phyloP scores from a whole-genome alignment of 2,797 vertebrate species.

The Sebastes cheni region DNA sequence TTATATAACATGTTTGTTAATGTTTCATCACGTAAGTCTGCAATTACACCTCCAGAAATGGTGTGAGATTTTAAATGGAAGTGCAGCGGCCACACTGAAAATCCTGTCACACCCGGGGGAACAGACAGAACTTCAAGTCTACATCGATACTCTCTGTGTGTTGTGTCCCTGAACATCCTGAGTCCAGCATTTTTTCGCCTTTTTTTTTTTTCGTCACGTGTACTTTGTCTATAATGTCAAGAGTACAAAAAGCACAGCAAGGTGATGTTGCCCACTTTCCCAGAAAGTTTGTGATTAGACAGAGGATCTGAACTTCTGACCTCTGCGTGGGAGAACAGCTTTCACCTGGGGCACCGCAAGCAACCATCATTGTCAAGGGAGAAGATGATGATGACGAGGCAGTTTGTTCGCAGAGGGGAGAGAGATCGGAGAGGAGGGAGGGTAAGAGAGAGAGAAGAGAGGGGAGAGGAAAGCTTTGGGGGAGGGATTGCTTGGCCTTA shows the following conservation, averaged over 20 bases:
- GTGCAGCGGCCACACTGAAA: constrained; percentile 23
- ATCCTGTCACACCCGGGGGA: constrained; percentile 14
- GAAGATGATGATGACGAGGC: constrained; percentile 58
- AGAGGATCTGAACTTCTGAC: constrained; percentile 51
- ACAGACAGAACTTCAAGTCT: constrained; percentile 39
- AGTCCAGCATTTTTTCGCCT: constrained; percentile 1
- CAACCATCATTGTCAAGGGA: constrained; percentile 52
- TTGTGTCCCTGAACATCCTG: constrained; percentile 22
- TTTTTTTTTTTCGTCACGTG: background rate
- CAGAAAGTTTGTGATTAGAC: constrained; percentile 46
- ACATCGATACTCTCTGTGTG: background rate
- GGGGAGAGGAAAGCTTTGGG: background rate
- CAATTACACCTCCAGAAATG: background rate
- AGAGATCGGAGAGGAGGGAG: background rate
- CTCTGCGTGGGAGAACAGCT: constrained; percentile 48
- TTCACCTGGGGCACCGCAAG: constrained; percentile 52
- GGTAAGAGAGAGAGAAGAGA: background rate
- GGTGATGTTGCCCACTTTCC: constrained; percentile 37
- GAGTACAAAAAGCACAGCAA: constrained; percentile 43
- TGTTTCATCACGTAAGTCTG: background rate
- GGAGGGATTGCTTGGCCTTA: constrained; percentile 23
- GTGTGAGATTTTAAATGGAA: constrained; percentile 16
- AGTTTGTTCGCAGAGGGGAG: constrained; percentile 50
- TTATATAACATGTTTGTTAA: background rate
- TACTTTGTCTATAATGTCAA: constrained; percentile 55